Conservation (phyloP, 2,113 vertebrate species). For the Perognathus longimembris region DNA sequence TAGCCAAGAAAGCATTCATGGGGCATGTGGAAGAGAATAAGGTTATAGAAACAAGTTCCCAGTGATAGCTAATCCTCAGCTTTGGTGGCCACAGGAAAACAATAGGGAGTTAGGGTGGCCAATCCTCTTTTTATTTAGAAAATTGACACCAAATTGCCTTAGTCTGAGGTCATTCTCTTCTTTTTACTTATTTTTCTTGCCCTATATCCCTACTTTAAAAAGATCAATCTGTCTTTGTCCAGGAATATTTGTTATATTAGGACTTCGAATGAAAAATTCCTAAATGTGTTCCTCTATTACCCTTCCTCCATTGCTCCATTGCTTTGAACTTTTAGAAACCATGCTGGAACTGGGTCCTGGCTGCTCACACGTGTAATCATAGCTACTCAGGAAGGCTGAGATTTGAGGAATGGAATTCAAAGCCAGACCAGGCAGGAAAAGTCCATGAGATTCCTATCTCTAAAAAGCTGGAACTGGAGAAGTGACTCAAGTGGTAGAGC, state of each 20-base stretch:
- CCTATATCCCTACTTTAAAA: not conserved
- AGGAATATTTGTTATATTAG: constrained; percentile 40
- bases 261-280: constrained; percentile 23
- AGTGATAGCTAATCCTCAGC: not conserved
- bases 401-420: too few species aligned
- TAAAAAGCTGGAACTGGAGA: too few species aligned
- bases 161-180: not conserved
- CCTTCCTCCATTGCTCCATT: too few species aligned
- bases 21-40: not conserved
- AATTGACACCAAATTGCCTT: not conserved
- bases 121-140: constrained; percentile 15
- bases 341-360: too few species aligned
- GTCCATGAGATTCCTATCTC: too few species aligned
- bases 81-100: not conserved
- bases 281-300: not conserved
- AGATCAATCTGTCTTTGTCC: constrained; percentile 4
- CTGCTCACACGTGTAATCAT: too few species aligned
- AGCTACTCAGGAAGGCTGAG: too few species aligned
- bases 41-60: not conserved
- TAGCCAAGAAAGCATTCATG: not conserved
- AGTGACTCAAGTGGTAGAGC: too few species aligned
- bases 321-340: not conserved
- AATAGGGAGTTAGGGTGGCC: not conserved
- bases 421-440: too few species aligned
- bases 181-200: not conserved